These are phyloP conservation scores for Microtus pennsylvanicus DNA, from an alignment of 2,113 vertebrate species.

Conservation along the genomic window DNA sequence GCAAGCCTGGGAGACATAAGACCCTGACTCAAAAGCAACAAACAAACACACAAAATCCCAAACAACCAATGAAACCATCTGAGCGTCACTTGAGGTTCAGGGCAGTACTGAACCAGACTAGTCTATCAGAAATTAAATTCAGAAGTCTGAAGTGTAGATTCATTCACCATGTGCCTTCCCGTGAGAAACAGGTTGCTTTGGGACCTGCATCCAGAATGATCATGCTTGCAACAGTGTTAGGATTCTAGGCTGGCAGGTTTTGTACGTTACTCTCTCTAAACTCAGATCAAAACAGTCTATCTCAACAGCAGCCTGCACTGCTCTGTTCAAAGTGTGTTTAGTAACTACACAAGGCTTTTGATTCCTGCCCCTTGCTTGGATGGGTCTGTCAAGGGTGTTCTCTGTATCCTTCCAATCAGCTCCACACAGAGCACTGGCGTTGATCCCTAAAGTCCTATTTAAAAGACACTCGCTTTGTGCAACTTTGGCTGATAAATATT, in stretches of 20 bases:
- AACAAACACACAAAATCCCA: not conserved
- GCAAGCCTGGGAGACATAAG: not conserved
- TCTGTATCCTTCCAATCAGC: not conserved
- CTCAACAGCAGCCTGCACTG: not conserved
- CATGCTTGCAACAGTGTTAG: not conserved
- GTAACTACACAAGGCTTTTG: not conserved
- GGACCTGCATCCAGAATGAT: not conserved
- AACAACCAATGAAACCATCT: not conserved
- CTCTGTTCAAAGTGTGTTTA: not conserved
- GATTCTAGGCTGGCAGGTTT: not conserved
- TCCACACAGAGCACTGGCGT: not conserved
- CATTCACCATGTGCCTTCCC: accelerated
- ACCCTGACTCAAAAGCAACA: not conserved
- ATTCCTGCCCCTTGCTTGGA: not conserved
- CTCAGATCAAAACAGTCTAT: not conserved
- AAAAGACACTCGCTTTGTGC: not conserved
- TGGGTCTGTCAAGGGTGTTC: not conserved
- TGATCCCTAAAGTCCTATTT: not conserved
- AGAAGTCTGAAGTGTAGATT: not conserved
- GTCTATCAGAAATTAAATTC: not conserved
- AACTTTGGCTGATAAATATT: not conserved
- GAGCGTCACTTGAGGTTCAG: not conserved
- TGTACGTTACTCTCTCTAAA: not conserved
- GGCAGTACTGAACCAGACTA: not conserved
- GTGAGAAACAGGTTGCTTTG: not conserved